A percentile compares a stretch with the other conserved stretches of the same genome.
Evolutionary conservation across 2,888 invertebrate species (phyloP).

Genomic region (Mimumesa dahlbomi): DNA sequence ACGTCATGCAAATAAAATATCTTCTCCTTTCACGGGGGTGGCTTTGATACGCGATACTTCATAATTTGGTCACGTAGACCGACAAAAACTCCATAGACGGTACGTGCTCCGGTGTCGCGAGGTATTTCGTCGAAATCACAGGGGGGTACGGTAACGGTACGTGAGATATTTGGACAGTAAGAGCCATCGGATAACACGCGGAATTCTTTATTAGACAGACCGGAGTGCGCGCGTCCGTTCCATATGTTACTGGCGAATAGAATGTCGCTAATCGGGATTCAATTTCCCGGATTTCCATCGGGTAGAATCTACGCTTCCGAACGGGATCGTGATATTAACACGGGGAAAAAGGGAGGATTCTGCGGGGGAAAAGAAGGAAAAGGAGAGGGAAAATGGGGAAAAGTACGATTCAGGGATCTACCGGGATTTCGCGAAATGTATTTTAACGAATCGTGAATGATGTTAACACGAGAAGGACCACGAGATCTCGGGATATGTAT

Average conservation of each 20-base stretch:
- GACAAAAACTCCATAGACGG: constrained; percentile 47
- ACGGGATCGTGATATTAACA: not conserved
- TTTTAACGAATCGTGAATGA: too few relatives aligned
- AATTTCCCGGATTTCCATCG: constrained; percentile 6
- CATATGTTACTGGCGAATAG: not conserved
- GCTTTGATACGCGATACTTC: constrained; percentile 11
- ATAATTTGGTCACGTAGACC: constrained; percentile 49
- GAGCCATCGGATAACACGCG: constrained; percentile 29
- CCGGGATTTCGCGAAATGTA: too few relatives aligned
- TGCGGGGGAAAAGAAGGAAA: not conserved
- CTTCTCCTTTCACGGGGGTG: not conserved
- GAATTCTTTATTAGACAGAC: constrained; percentile 34
- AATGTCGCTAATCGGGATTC: constrained; percentile 23
- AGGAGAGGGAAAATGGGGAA: too few relatives aligned
- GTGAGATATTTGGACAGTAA: constrained; percentile 37
- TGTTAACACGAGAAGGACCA: too few relatives aligned
- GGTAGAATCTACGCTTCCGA: not conserved
- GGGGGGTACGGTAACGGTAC: constrained; percentile 15
- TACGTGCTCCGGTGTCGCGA: constrained; percentile 37
- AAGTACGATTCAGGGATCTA: too few relatives aligned
- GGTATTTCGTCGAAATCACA: constrained; percentile 39
- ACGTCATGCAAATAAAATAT: constrained; percentile 38
- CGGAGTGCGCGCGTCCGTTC: not conserved
- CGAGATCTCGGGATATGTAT: too few relatives aligned
- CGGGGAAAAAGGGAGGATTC: not conserved